Conservation (phyloP, 2,888 invertebrate genomes). For the Lycia hirtaria region DNA sequence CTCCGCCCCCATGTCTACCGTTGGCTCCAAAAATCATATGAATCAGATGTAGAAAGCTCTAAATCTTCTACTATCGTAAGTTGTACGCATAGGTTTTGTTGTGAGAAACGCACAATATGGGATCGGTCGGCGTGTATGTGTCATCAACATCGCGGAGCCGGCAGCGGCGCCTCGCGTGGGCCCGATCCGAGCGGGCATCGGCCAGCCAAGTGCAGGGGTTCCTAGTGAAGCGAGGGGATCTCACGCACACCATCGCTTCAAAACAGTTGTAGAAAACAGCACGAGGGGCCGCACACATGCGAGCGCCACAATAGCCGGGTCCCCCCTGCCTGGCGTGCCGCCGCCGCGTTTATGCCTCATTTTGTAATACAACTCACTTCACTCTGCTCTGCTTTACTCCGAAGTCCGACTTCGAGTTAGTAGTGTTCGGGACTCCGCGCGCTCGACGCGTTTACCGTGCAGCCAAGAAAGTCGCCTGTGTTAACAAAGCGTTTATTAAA, state of each 20-base stretch:
- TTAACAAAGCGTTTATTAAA: slow-evolving; percentile 52
- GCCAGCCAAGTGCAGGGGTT: slow-evolving; percentile 39
- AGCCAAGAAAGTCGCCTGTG: slow-evolving; percentile 58
- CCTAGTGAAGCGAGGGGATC: slow-evolving; percentile 47
- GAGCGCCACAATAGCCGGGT: slow-evolving; percentile 59
- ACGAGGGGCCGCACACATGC: slow-evolving; percentile 62
- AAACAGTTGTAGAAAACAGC: too few species aligned
- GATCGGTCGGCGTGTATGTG: slow-evolving; percentile 20
- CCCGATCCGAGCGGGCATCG: slow-evolving; percentile 25
- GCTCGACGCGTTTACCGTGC: slow-evolving; percentile 54
- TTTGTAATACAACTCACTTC: slow-evolving; percentile 67
- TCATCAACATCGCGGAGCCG: slow-evolving; percentile 13
- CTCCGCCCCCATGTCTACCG: too few species aligned
- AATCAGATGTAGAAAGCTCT: neutral
- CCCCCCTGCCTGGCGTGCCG: slow-evolving; percentile 45
- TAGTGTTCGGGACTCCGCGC: slow-evolving; percentile 66
- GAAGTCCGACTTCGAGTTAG: too few species aligned
- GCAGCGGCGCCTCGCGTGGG: slow-evolving; percentile 17
- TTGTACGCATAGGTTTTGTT: neutral
- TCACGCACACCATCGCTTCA: slow-evolving; percentile 58
- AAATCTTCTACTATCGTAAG: neutral
- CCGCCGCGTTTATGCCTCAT: slow-evolving; percentile 58
- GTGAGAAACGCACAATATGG: slow-evolving; percentile 16
- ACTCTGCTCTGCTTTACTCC: slow-evolving; percentile 57
- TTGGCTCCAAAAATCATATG: too few species aligned